A percentile compares a stretch with the other conserved stretches of the same genome.
phyloP scores from a whole-genome alignment of 2,797 vertebrate species.

The Mycteria americana region DNA sequence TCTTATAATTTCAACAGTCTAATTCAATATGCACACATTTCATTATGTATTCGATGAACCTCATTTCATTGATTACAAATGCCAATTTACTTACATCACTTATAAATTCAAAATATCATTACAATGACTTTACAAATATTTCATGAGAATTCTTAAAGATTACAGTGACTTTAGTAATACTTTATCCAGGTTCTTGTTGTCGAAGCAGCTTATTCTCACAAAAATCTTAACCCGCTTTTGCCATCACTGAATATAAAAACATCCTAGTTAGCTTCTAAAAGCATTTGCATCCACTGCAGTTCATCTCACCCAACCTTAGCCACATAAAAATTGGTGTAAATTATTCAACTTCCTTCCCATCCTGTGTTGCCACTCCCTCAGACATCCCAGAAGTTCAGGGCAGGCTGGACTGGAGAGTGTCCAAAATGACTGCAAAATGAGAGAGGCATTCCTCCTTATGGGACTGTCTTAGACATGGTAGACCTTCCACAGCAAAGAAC shows the following conservation, averaged over 20 bases:
- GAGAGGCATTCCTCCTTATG: background rate
- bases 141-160: background rate
- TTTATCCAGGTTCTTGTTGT: background rate
- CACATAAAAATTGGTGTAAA: background rate
- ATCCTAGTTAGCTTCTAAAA: background rate
- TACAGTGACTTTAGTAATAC: background rate
- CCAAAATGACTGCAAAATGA: background rate
- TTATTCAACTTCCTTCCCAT: background rate
- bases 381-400: background rate
- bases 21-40: background rate
- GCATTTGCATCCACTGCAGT: background rate
- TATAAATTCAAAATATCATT: background rate
- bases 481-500: background rate
- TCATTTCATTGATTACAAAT: background rate
- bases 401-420: background rate
- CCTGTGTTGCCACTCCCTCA: accelerated
- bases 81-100: background rate
- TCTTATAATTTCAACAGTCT: background rate
- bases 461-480: accelerated
- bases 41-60: background rate
- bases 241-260: background rate
- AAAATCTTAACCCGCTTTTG: background rate
- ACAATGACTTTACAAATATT: background rate
- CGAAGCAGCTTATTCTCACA: background rate
- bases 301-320: background rate